A percentile compares a stretch with the other conserved stretches of the same genome.
These are phyloP conservation scores for Latrodectus hesperus DNA, from an alignment of 2,888 invertebrate genomes.

Conservation along the genomic window DNA sequence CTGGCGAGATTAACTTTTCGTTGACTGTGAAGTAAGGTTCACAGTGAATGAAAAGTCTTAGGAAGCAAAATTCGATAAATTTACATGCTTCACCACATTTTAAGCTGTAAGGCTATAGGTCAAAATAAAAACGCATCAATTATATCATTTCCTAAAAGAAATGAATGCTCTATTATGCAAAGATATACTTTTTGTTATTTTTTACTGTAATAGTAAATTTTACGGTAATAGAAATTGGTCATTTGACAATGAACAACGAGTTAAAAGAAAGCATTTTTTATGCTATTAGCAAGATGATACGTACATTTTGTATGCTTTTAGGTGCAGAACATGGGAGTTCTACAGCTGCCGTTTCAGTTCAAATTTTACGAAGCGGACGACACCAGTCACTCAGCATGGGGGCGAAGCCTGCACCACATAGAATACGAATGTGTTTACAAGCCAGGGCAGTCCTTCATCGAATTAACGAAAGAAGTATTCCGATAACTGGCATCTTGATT, in stretches of 20 bases:
- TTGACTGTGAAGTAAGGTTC: too few species aligned
- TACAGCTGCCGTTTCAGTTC: conserved; percentile 43
- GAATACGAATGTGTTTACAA: conserved; percentile 54
- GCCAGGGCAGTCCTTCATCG: conserved; percentile 41
- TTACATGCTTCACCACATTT: too few species aligned
- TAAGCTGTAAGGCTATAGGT: too few species aligned
- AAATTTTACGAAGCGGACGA: conserved; percentile 48
- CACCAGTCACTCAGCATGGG: conserved; percentile 45
- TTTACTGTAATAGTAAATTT: background rate
- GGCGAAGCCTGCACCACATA: conserved; percentile 45
- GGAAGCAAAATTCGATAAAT: too few species aligned
- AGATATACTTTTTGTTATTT: background rate
- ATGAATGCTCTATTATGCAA: background rate
- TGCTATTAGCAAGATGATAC: background rate
- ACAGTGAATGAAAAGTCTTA: too few species aligned
- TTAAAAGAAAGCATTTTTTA: background rate
- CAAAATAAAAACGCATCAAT: too few species aligned
- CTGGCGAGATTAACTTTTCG: too few species aligned
- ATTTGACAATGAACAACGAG: background rate
- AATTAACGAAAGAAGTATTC: conserved; percentile 38
- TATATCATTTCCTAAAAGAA: too few species aligned
- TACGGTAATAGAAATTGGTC: too few species aligned
- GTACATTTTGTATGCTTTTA: conserved; percentile 20
- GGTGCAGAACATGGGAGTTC: conserved; percentile 34
- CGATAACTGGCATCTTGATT: conserved; percentile 19